These are phyloP conservation scores for Amiota minor DNA, from an alignment of 2,888 invertebrate species.

Conservation along the genomic window DNA sequence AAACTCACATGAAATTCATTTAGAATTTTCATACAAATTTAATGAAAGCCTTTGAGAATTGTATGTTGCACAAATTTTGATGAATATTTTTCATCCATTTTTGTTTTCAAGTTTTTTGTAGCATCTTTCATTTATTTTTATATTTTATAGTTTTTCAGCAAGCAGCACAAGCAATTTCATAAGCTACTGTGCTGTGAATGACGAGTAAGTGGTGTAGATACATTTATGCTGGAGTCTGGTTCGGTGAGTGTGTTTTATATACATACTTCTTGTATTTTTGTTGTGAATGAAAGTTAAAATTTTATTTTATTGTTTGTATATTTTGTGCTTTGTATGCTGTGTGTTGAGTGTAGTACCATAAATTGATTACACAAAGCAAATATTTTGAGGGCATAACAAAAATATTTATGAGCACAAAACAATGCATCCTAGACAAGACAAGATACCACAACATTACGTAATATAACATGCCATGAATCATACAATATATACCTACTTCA, in stretches of 20 bases:
- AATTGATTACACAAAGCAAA: conserved; percentile 23
- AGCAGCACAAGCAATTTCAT: too few species aligned
- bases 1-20: neutral
- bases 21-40: neutral
- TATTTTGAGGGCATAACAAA: neutral
- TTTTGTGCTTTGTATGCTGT: too few species aligned
- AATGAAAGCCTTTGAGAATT: conserved; percentile 10
- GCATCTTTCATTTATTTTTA: too few species aligned
- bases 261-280: neutral
- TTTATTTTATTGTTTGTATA: neutral
- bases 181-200: too few species aligned
- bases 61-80: neutral
- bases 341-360: neutral
- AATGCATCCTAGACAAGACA: neutral
- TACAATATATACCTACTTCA: too few species aligned
- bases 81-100: neutral
- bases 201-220: neutral
- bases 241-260: conserved; percentile 1
- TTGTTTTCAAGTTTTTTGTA: neutral
- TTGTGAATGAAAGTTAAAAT: neutral
- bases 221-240: too few species aligned
- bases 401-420: neutral
- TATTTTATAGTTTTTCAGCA: too few species aligned
- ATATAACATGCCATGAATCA: too few species aligned
- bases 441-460: too few species aligned